A percentile compares a stretch with the other conserved stretches of the same genome.
Evolutionary conservation across 2,888 invertebrate species (phyloP).

Genomic region (Andrena praecox): DNA sequence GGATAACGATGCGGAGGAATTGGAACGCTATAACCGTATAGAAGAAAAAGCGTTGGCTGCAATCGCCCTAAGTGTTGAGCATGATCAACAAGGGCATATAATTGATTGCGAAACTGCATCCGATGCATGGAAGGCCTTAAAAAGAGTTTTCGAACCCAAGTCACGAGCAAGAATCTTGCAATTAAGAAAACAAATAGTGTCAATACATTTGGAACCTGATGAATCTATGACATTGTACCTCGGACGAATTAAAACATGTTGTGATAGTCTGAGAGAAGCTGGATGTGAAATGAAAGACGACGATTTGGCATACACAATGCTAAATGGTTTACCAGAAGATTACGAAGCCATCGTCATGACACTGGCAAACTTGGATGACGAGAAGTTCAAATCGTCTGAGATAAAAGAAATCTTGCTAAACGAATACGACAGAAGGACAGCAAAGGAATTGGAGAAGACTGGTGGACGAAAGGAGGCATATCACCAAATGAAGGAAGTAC

Average conservation of each 20-base stretch:
- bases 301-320: constrained; percentile 40
- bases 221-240: constrained; percentile 44
- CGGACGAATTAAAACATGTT: constrained; percentile 36
- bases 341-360: constrained; percentile 39
- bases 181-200: constrained; percentile 31
- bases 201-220: constrained; percentile 31
- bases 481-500: no score
- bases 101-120: constrained; percentile 14
- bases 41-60: constrained; percentile 32
- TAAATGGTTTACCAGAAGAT: constrained; percentile 28
- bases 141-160: constrained; percentile 28
- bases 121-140: constrained; percentile 6
- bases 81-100: constrained; percentile 29
- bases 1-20: neutral
- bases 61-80: constrained; percentile 30
- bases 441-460: no score
- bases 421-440: no score
- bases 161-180: constrained; percentile 44
- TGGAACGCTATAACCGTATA: constrained; percentile 8
- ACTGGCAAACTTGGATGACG: no score
- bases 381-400: no score
- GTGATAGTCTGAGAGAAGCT: constrained; percentile 38
- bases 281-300: constrained; percentile 37
- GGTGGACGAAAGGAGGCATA: neutral
- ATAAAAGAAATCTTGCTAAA: no score